A percentile compares a stretch with the other conserved stretches of the same genome.
Conservation (phyloP, 2,888 invertebrate genomes). For the Ecliptopera silaceata region DNA sequence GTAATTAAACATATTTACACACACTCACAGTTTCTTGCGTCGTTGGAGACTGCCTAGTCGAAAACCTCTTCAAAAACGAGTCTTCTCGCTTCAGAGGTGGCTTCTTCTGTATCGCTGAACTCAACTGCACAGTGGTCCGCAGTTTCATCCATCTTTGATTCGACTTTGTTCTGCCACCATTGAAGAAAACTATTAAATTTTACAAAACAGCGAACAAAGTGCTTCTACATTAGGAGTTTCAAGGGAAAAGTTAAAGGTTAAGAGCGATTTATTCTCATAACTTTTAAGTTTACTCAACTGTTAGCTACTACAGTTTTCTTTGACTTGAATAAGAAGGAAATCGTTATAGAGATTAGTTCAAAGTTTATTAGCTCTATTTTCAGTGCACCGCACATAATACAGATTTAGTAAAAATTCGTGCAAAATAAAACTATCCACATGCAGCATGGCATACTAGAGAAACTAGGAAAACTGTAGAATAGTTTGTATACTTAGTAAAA, state of each 20-base stretch:
- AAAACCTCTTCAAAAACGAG: constrained; percentile 96
- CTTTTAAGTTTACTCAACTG: constrained; percentile 19
- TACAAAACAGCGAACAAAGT: constrained; percentile 53
- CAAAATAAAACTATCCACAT: constrained; percentile 71
- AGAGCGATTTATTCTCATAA: constrained; percentile 28
- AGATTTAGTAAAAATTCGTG: constrained; percentile 61
- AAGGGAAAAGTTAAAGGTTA: constrained; percentile 34
- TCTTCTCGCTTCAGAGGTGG: constrained; percentile 95
- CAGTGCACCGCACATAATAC: constrained; percentile 50
- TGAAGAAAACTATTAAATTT: constrained; percentile 37
- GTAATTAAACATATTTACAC: constrained; percentile 26
- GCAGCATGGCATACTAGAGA: constrained; percentile 72
- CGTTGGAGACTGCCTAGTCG: constrained; percentile 94
- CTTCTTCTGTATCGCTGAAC: constrained; percentile 94
- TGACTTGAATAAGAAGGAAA: constrained; percentile 23
- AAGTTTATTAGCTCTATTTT: constrained; percentile 30
- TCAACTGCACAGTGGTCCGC: constrained; percentile 95
- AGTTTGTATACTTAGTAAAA: constrained; percentile 69
- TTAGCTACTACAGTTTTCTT: constrained; percentile 11
- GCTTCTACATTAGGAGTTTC: constrained; percentile 52
- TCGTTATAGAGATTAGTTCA: constrained; percentile 25
- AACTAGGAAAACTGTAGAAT: constrained; percentile 57
- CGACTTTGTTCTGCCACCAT: constrained; percentile 90
- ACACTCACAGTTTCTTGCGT: constrained; percentile 89
- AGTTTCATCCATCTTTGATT: constrained; percentile 98